Evolutionary conservation across 1,140 invertebrate species (phyloP).

Genomic region (Aradophagus sp.): DNA sequence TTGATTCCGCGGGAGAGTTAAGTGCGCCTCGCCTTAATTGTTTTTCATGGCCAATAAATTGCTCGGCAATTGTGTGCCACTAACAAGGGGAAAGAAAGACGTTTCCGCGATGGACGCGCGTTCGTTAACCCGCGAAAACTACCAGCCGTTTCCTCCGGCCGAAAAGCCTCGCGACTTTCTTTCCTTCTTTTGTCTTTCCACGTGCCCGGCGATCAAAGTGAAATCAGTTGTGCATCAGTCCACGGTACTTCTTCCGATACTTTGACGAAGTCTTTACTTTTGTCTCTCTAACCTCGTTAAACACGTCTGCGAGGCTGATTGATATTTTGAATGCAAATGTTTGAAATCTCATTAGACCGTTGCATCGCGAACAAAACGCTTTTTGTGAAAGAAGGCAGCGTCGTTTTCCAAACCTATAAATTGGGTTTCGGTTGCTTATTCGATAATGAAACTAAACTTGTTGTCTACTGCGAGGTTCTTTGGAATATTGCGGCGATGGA

Average conservation of each 20-base stretch:
- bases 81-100: slow-evolving; percentile 18
- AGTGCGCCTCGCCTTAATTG: slow-evolving; percentile 30
- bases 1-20: slow-evolving; percentile 25
- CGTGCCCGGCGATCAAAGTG: slow-evolving; percentile 23
- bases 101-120: too few relatives aligned
- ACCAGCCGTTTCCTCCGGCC: too few relatives aligned
- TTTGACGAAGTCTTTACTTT: slow-evolving; percentile 14
- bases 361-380: slow-evolving; percentile 3
- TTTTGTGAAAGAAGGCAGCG: slow-evolving; percentile 17
- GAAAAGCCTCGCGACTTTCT: too few relatives aligned
- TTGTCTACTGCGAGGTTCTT: slow-evolving; percentile 6
- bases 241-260: slow-evolving; percentile 24
- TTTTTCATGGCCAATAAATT: slow-evolving; percentile 39
- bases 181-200: slow-evolving; percentile 14
- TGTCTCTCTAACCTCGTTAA: slow-evolving; percentile 25
- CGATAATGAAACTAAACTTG: slow-evolving; percentile 20
- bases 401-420: slow-evolving; percentile 17
- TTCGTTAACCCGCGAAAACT: too few relatives aligned
- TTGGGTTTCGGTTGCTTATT: slow-evolving; percentile 15
- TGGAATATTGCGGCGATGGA: slow-evolving; percentile 2
- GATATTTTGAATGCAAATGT: slow-evolving; percentile 44
- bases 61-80: slow-evolving; percentile 13
- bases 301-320: slow-evolving; percentile 25
- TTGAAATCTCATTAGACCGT: slow-evolving; percentile 23
- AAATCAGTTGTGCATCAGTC: slow-evolving; percentile 39